Conservation (phyloP, 1,140 invertebrate genomes). For the Cecropterus lyciades region DNA sequence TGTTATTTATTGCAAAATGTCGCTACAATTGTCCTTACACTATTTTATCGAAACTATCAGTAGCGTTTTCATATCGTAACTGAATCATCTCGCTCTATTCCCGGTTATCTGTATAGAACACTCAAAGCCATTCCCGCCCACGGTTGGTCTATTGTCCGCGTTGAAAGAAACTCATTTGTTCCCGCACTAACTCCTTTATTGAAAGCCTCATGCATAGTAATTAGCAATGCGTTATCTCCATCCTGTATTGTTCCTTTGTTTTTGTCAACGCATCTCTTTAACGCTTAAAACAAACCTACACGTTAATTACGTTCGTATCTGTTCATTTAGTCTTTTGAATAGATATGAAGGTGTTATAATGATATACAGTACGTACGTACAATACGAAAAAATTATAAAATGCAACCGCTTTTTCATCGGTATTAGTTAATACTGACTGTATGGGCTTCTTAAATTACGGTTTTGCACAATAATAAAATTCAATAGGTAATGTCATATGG, state of each 20-base stretch:
- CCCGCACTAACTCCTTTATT: slow-evolving; percentile 38
- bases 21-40: too few species aligned
- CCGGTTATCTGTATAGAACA: neutral
- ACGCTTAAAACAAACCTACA: slow-evolving; percentile 28
- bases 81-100: slow-evolving; percentile 7
- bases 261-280: slow-evolving; percentile 35
- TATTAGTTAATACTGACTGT: too few species aligned
- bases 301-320: slow-evolving; percentile 9
- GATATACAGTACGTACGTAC: too few species aligned
- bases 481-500: too few species aligned
- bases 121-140: slow-evolving; percentile 18
- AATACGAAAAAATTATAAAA: too few species aligned
- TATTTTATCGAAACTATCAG: neutral
- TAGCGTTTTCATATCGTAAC: slow-evolving; percentile 26
- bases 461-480: too few species aligned
- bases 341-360: too few species aligned
- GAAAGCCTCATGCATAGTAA: slow-evolving; percentile 44
- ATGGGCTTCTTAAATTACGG: too few species aligned
- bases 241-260: slow-evolving; percentile 41
- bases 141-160: slow-evolving; percentile 40
- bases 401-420: too few species aligned
- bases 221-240: slow-evolving; percentile 41
- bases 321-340: too few species aligned
- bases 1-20: too few species aligned
- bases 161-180: slow-evolving; percentile 47